These are phyloP conservation scores for Pionites leucogaster DNA, from an alignment of 2,113 vertebrate genomes.

Conservation along the genomic window DNA sequence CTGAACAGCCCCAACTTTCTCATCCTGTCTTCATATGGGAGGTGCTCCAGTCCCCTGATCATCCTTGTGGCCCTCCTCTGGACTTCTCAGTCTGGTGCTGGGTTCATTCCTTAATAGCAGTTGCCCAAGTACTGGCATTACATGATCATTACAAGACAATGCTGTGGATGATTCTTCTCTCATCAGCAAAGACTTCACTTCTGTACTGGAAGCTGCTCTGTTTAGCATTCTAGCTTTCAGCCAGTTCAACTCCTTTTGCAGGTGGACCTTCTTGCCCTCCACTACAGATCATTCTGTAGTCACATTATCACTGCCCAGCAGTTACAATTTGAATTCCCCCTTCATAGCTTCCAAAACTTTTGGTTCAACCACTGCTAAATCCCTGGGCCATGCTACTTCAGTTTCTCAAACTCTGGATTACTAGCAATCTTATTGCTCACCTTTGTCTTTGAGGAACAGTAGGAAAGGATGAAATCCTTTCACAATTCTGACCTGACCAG, in stretches of 20 bases:
- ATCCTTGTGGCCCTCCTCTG: too few species aligned
- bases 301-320: background rate
- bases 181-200: background rate
- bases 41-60: too few species aligned
- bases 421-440: background rate
- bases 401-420: background rate
- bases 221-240: background rate
- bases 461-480: background rate
- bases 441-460: background rate
- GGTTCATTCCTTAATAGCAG: background rate
- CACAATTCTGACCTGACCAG: background rate
- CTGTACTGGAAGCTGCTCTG: background rate
- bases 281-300: background rate
- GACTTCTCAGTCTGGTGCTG: too few species aligned
- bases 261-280: background rate
- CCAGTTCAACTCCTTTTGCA: background rate
- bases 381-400: background rate
- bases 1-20: too few species aligned
- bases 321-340: background rate
- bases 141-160: accelerated
- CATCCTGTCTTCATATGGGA: too few species aligned
- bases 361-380: background rate
- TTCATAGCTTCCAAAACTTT: background rate
- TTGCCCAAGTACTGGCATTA: background rate
- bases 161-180: background rate